These are phyloP conservation scores for Zaprionus ornatus DNA, from an alignment of 1,140 invertebrate genomes.

Conservation along the genomic window DNA sequence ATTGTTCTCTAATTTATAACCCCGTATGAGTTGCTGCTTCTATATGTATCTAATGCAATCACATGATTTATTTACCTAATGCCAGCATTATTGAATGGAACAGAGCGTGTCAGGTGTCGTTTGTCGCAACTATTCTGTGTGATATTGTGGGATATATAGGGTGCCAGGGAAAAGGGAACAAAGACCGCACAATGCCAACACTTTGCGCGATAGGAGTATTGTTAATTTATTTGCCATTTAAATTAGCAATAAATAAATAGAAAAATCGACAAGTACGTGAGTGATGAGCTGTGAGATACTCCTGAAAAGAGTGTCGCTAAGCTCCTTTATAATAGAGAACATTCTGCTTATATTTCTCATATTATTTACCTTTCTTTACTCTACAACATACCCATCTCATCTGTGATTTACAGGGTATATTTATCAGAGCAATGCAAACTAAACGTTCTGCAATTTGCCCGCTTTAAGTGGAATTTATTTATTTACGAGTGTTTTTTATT, in stretches of 20 bases:
- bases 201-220: slow-evolving; percentile 31
- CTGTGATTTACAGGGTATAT: neutral
- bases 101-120: slow-evolving; percentile 21
- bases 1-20: slow-evolving; percentile 14
- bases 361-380: no score
- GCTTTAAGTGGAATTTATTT: slow-evolving; percentile 36
- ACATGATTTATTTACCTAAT: slow-evolving; percentile 30
- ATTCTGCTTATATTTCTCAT: no score
- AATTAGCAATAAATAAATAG: slow-evolving; percentile 32
- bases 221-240: slow-evolving; percentile 43
- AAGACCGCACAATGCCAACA: slow-evolving; percentile 36
- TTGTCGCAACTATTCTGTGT: neutral
- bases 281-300: neutral
- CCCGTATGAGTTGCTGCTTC: neutral
- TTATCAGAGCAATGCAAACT: neutral
- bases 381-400: neutral
- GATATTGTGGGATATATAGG: neutral
- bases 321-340: neutral
- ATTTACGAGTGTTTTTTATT: slow-evolving; percentile 17
- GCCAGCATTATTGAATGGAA: slow-evolving; percentile 14
- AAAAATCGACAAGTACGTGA: no score
- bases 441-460: slow-evolving; percentile 15
- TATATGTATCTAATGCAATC: neutral
- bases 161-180: neutral
- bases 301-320: neutral